Base-by-base conservation (phyloP, 2,797 vertebrate species). In the Amazona finschi region DNA sequence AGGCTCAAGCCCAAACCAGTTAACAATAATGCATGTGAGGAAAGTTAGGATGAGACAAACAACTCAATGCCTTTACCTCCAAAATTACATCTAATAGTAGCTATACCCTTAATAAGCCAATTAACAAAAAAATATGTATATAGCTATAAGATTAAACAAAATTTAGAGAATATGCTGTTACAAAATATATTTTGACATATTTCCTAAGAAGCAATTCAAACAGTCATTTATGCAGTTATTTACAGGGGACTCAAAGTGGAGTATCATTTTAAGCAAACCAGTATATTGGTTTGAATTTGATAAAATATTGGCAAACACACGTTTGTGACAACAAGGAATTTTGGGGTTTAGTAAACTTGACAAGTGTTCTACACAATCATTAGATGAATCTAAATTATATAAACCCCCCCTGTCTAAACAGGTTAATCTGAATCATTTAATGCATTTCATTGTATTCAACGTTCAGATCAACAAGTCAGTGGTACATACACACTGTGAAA, bases 141-240 rank as follows among this genome's bases (percentile, higher is more conserved):
- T 84, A 91, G 87, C 86, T 95, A 95, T 96, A 97, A 97, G 89
- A 94, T 96, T 89, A 95, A 96, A 97, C 93, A 97, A 93, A 97
- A 96, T 95, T 97, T 97, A 95, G 94, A 97, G 96, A 95, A 94
- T 94, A 96, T 72, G 72, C 61, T 78, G 89, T 92, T 92, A 92
- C 85, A 92, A 95, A 96, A 95, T 91, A 89, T 94, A 97, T 86
- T 91, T 93, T 94, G 89, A 97, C 85, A 69, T 69, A 93, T 96
- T 93, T 96, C 90, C 94, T 96, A 97, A 95, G 94, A 97, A 97
- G 96, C 93, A 82, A 93, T 93, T 87, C 85, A 95, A 95, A 97
- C 94, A 91, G 95, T 96, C 94, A 96, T 94, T 95, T 96, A 95
- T 74, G 96, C 65, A 96, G 64, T 95, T 97, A 98, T 98, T 97